A percentile compares a stretch with the other conserved stretches of the same genome.
These are phyloP conservation scores for Upupa epops DNA, from an alignment of 2,113 vertebrate species.

Conservation along the genomic window DNA sequence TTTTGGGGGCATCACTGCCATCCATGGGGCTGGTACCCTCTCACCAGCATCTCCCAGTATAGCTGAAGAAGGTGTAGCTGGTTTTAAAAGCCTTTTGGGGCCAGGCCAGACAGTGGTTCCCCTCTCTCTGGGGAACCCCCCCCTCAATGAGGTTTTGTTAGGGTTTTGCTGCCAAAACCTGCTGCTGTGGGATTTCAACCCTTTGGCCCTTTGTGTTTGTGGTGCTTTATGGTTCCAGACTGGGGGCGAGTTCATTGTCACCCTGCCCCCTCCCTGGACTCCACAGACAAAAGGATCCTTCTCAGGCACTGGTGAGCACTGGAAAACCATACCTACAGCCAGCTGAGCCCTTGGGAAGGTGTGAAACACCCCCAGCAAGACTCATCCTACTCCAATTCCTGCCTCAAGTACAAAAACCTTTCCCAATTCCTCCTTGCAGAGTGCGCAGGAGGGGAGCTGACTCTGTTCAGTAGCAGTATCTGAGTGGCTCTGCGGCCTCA, in stretches of 20 bases:
- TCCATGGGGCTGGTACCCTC: too few relatives aligned
- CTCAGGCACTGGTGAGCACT: neutral
- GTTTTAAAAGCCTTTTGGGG: neutral
- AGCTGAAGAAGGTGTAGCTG: neutral
- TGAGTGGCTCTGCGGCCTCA: neutral
- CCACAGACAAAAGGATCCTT: neutral
- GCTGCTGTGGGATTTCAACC: neutral
- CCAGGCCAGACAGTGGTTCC: neutral
- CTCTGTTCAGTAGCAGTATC: neutral
- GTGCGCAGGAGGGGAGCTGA: neutral
- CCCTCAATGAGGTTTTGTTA: neutral
- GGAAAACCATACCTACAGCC: too few relatives aligned
- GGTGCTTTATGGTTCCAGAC: neutral
- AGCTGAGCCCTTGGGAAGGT: neutral
- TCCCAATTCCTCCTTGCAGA: neutral
- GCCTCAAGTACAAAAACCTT: neutral
- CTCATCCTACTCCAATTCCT: fast-evolving
- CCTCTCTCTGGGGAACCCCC: neutral
- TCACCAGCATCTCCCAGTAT: fast-evolving
- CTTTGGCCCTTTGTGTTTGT: neutral
- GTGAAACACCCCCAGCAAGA: neutral
- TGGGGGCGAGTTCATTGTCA: neutral
- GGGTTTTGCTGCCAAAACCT: neutral
- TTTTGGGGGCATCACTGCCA: too few relatives aligned
- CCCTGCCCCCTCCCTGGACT: neutral